These are phyloP conservation scores for Volucella zonaria DNA, from an alignment of 2,888 invertebrate species.

Conservation along the genomic window DNA sequence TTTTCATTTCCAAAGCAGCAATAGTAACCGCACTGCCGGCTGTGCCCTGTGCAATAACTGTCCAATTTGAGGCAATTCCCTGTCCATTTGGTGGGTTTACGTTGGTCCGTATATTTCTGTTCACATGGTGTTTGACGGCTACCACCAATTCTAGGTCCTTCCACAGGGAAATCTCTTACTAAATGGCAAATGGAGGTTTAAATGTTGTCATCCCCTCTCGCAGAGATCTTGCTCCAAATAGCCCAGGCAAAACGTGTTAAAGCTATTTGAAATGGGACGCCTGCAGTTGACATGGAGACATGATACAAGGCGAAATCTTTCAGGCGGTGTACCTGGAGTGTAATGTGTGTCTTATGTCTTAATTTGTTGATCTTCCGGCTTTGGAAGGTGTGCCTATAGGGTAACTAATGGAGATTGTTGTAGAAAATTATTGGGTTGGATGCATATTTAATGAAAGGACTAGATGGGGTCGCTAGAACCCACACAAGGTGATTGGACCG, in stretches of 20 bases:
- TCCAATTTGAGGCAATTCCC: slow-evolving; percentile 71
- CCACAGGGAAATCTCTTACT: slow-evolving; percentile 20
- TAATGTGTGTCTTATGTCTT: slow-evolving; percentile 62
- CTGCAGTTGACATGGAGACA: slow-evolving; percentile 46
- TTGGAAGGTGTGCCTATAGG: slow-evolving; percentile 57
- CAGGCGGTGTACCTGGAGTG: background rate
- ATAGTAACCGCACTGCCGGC: slow-evolving; percentile 20
- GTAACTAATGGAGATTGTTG: slow-evolving; percentile 60
- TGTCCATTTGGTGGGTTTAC: slow-evolving; percentile 68
- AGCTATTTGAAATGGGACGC: slow-evolving; percentile 61
- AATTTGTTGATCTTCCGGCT: slow-evolving; percentile 73
- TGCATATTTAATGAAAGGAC: slow-evolving; percentile 59
- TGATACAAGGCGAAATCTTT: background rate
- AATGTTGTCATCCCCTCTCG: background rate
- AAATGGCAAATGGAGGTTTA: slow-evolving; percentile 37
- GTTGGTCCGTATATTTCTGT: slow-evolving; percentile 60
- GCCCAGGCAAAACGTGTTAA: slow-evolving; percentile 9
- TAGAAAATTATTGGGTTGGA: slow-evolving; percentile 62
- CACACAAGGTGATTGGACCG: slow-evolving; percentile 29
- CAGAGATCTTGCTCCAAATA: background rate
- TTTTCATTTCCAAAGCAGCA: background rate
- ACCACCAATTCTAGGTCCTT: slow-evolving; percentile 30
- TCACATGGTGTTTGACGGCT: slow-evolving; percentile 48
- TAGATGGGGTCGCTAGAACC: slow-evolving; percentile 15
- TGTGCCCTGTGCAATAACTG: slow-evolving; percentile 68